Evolutionary conservation across 2,797 vertebrate genomes (phyloP).

Genomic region (Pangasius sanitwongsei): DNA sequence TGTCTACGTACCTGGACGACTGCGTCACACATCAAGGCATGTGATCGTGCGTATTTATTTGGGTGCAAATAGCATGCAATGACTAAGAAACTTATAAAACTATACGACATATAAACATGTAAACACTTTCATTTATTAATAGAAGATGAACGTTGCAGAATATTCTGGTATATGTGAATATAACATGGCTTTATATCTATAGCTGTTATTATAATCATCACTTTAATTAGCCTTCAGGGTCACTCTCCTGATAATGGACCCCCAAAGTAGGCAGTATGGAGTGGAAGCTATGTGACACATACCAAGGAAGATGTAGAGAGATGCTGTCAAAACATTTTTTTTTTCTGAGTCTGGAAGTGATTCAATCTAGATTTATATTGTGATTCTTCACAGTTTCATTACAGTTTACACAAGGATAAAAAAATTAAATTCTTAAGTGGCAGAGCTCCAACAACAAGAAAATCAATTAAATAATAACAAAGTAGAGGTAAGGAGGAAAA

Average conservation of each 20-base stretch:
- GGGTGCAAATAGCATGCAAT: background rate
- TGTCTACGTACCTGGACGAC: background rate
- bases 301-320: background rate
- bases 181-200: background rate
- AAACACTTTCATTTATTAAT: background rate
- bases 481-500: background rate
- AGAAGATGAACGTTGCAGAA: too few species aligned
- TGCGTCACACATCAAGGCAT: background rate
- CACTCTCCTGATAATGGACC: background rate
- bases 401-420: background rate
- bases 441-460: background rate
- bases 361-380: background rate
- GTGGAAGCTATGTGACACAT: background rate
- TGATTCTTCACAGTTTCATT: background rate
- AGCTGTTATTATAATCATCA: background rate
- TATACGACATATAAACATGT: background rate
- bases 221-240: conserved; percentile 5
- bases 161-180: background rate
- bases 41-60: background rate
- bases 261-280: too few species aligned
- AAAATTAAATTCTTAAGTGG: background rate
- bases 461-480: background rate
- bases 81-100: background rate
- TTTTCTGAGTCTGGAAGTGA: background rate
- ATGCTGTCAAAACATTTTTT: background rate